Conservation (phyloP, 2,113 vertebrate species). For the Hippoglossus stenolepis region DNA sequence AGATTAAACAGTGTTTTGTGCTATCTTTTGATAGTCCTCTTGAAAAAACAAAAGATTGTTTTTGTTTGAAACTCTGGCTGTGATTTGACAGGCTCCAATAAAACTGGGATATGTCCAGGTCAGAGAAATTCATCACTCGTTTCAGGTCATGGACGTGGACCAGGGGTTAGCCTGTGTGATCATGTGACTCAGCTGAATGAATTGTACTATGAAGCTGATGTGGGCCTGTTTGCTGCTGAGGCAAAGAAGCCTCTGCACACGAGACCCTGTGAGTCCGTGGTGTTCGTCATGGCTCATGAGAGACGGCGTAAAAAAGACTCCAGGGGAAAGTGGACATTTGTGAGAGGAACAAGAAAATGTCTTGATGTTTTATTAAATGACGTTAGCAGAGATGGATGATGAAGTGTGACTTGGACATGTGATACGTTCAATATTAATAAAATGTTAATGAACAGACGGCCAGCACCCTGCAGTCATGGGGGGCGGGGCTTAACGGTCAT, state of each 20-base stretch:
- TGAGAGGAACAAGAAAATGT: too few species aligned
- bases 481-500: too few species aligned
- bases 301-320: too few species aligned
- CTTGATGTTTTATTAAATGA: too few species aligned
- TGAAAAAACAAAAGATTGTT: neutral
- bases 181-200: constrained; percentile 48
- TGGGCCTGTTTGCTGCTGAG: constrained; percentile 11
- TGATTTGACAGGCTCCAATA: neutral
- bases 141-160: constrained; percentile 33
- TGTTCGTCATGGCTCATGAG: neutral
- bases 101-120: too few species aligned
- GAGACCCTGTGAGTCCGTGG: too few species aligned
- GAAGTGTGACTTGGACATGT: too few species aligned
- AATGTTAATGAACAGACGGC: too few species aligned
- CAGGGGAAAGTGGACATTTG: too few species aligned
- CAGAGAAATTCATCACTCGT: constrained; percentile 5
- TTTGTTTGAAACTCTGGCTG: neutral
- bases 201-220: constrained; percentile 40
- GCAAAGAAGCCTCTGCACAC: neutral
- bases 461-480: too few species aligned
- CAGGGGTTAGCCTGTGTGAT: constrained; percentile 8
- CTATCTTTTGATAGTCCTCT: too few species aligned
- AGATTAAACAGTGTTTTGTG: neutral
- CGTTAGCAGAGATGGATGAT: neutral
- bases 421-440: too few species aligned